Conservation (phyloP, 2,113 vertebrate genomes). For the Miniopterus natalensis region DNA sequence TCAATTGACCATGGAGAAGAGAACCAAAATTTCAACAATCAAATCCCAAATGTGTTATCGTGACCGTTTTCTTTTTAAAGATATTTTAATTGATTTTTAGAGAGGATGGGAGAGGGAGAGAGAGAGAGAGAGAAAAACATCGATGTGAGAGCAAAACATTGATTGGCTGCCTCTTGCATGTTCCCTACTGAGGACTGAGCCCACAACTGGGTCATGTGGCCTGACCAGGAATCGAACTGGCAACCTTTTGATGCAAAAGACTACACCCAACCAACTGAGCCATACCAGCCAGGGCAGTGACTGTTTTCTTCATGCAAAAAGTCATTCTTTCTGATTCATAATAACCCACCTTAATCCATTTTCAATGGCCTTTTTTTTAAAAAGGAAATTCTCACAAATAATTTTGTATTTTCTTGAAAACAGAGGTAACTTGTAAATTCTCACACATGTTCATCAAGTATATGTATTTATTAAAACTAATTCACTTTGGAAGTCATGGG, state of each 20-base stretch:
- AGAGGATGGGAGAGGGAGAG: too few species aligned
- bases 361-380: not conserved
- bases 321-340: constrained; percentile 31
- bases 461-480: constrained; percentile 25
- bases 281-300: not conserved
- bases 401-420: constrained; percentile 49
- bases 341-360: constrained; percentile 52
- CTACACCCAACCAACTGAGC: too few species aligned
- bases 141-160: too few species aligned
- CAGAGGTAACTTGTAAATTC: not conserved
- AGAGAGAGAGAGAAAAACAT: too few species aligned
- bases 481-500: not conserved
- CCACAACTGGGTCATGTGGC: too few species aligned
- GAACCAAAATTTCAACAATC: constrained; percentile 66
- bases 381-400: constrained; percentile 10
- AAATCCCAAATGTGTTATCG: constrained; percentile 56
- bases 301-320: constrained; percentile 61
- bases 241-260: too few species aligned
- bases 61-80: constrained; percentile 46
- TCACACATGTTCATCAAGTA: not conserved
- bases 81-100: too few species aligned
- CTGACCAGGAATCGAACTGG: too few species aligned
- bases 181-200: too few species aligned
- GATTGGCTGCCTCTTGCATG: too few species aligned
- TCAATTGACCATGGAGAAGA: constrained; percentile 63